phyloP scores from a whole-genome alignment of 2,888 invertebrate species.

The Zaprionus lineosus region DNA sequence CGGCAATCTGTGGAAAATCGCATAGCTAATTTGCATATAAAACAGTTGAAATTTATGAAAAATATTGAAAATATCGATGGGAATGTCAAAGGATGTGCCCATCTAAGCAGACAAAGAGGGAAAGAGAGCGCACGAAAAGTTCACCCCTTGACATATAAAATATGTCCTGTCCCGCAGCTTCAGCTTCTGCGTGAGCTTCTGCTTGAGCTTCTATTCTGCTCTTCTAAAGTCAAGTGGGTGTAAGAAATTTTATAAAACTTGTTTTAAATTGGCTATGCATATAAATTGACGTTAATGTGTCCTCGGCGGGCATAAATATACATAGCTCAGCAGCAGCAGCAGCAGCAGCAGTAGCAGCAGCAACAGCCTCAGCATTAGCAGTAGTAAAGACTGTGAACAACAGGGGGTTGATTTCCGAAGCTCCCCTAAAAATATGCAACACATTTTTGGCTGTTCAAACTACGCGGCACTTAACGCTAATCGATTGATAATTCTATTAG shows the following conservation, averaged over 20 bases:
- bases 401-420: constrained; percentile 9
- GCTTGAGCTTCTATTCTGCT: constrained; percentile 15
- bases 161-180: too few species aligned
- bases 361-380: constrained; percentile 9
- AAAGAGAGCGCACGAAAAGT: too few species aligned
- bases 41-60: constrained; percentile 78
- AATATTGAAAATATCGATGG: constrained; percentile 76
- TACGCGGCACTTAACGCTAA: constrained; percentile 25
- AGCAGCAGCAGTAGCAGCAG: constrained; percentile 4
- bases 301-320: constrained; percentile 59
- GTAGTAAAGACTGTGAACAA: background rate
- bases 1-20: constrained; percentile 65
- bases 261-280: constrained; percentile 83
- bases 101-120: constrained; percentile 4
- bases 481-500: constrained; percentile 45
- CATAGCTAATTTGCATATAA: constrained; percentile 82
- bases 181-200: constrained; percentile 22
- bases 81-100: constrained; percentile 60
- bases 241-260: constrained; percentile 83
- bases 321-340: constrained; percentile 28
- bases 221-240: constrained; percentile 81
- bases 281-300: constrained; percentile 83
- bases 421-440: constrained; percentile 58
- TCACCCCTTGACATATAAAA: constrained; percentile 55
- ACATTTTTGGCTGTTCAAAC: constrained; percentile 1